A percentile compares a stretch with the other conserved stretches of the same genome.
Evolutionary conservation across 2,113 vertebrate species (phyloP).

Genomic region (Alces alces): DNA sequence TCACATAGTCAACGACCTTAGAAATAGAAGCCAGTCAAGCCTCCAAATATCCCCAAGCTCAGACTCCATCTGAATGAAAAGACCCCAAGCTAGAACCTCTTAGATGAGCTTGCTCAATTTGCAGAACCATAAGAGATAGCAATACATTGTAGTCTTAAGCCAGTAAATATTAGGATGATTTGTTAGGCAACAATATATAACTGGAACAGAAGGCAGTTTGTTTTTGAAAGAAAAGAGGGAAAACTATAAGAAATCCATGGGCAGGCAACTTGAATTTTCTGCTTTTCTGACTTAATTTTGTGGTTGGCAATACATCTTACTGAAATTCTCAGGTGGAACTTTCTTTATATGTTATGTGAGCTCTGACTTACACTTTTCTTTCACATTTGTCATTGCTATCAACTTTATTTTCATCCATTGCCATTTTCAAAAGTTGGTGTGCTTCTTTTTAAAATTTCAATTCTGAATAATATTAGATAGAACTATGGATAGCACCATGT

Average conservation of each 20-base stretch:
- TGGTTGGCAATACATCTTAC: background rate
- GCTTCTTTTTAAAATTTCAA: background rate
- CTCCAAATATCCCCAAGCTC: background rate
- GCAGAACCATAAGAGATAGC: background rate
- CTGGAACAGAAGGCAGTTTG: background rate
- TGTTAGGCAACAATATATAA: background rate
- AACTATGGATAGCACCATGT: background rate
- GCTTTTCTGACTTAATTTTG: background rate
- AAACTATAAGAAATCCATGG: background rate
- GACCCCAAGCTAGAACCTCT: rapidly evolving
- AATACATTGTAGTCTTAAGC: background rate
- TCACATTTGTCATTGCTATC: background rate
- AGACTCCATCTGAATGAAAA: background rate
- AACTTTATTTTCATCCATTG: background rate
- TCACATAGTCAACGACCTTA: background rate
- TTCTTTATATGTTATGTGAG: background rate
- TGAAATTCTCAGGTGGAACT: background rate
- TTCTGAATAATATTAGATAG: background rate
- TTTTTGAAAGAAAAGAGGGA: background rate
- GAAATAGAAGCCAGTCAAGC: rapidly evolving
- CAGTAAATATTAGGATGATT: background rate
- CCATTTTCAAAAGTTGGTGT: background rate
- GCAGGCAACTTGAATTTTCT: background rate
- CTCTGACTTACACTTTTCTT: background rate
- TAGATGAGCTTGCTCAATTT: background rate